Conservation (phyloP, 53 echinoderm and acorn worm genomes). For the Glandiceps talaboti region DNA sequence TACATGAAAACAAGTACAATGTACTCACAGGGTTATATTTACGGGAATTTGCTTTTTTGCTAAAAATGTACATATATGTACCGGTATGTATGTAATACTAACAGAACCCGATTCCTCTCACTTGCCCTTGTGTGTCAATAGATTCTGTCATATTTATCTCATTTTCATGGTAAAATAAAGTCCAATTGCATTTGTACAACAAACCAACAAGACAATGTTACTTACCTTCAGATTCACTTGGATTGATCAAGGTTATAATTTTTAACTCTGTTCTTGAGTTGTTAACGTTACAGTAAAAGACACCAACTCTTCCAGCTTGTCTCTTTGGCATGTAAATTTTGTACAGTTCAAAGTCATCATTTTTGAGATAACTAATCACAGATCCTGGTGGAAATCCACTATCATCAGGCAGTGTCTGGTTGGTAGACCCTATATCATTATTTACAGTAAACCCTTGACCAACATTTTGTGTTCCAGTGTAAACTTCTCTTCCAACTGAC, state of each 20-base stretch:
- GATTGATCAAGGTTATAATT: conserved; percentile 8
- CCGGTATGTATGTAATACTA: no score
- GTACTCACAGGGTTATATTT: no score
- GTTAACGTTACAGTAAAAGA: conserved; percentile 5
- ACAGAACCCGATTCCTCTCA: no score
- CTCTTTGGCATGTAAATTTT: neutral
- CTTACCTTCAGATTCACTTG: conserved; percentile 5
- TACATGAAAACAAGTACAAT: no score
- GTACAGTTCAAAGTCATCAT: neutral
- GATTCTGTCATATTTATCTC: no score
- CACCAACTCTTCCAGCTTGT: conserved; percentile 2
- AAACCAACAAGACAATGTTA: no score
- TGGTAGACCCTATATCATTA: neutral
- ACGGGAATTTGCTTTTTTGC: no score
- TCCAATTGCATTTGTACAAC: no score
- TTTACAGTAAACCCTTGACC: neutral
- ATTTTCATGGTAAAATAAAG: no score
- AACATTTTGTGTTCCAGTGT: neutral
- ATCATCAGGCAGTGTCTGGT: neutral
- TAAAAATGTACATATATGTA: no score
- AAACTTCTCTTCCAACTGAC: neutral
- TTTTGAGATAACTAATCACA: neutral
- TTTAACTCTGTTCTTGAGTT: neutral
- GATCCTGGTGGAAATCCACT: neutral
- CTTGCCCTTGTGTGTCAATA: no score